These are phyloP conservation scores for Hoplostethus atlanticus DNA, from an alignment of 2,797 vertebrate genomes.

Conservation along the genomic window DNA sequence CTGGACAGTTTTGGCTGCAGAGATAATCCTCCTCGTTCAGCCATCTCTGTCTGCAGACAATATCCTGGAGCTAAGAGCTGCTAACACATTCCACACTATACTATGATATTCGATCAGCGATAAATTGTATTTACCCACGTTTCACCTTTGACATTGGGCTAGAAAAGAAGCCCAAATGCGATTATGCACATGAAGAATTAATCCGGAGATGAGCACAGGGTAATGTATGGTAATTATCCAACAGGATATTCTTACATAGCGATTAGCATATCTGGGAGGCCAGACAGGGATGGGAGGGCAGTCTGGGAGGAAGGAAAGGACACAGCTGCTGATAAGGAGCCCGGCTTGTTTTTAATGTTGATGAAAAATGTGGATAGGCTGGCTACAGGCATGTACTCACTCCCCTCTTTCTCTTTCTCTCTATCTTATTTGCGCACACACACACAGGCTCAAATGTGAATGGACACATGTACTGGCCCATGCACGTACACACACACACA, in stretches of 20 bases:
- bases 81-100: constrained; percentile 82
- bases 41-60: constrained; percentile 72
- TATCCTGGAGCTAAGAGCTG: constrained; percentile 82
- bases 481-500: constrained; percentile 6
- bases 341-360: constrained; percentile 69
- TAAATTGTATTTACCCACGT: constrained; percentile 93
- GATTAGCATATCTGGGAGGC: constrained; percentile 97
- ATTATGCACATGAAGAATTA: constrained; percentile 99
- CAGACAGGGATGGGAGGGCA: constrained; percentile 88
- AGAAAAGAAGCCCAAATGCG: constrained; percentile 91
- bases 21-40: constrained; percentile 77
- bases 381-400: constrained; percentile 66
- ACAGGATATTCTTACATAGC: constrained; percentile 94
- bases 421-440: constrained; percentile 50
- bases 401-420: constrained; percentile 41
- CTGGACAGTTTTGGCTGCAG: constrained; percentile 63
- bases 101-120: constrained; percentile 91
- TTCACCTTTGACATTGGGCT: constrained; percentile 90
- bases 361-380: constrained; percentile 77
- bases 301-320: constrained; percentile 83
- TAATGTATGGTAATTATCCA: constrained; percentile 97
- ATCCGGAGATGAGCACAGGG: constrained; percentile 93
- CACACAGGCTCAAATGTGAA: constrained; percentile 49
- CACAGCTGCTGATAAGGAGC: constrained; percentile 83
- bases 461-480: constrained; percentile 26